These are phyloP conservation scores for Erythrocebus patas DNA, from an alignment of 2,113 vertebrate genomes.

Conservation along the genomic window DNA sequence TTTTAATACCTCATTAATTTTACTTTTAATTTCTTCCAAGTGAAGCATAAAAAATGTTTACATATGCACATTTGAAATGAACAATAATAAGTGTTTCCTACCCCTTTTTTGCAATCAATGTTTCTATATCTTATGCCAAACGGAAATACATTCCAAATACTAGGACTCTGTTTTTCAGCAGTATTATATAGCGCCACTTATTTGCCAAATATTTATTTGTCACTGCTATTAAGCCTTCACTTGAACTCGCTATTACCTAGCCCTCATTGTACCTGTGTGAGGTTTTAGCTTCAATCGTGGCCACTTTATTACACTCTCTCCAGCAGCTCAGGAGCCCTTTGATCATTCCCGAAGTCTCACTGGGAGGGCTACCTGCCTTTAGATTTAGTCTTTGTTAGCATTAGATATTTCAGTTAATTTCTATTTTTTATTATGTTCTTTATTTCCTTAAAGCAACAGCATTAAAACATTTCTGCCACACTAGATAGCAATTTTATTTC, in stretches of 20 bases:
- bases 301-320: slow-evolving; percentile 66
- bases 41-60: slow-evolving; percentile 39
- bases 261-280: slow-evolving; percentile 63
- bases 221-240: slow-evolving; percentile 56
- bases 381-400: slow-evolving; percentile 68
- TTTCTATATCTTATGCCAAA: slow-evolving; percentile 9
- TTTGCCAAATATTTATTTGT: slow-evolving; percentile 46
- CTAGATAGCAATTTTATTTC: background rate
- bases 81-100: background rate
- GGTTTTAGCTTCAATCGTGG: slow-evolving; percentile 66
- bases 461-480: background rate
- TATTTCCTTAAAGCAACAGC: slow-evolving; percentile 32
- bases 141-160: background rate
- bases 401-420: slow-evolving; percentile 74
- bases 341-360: slow-evolving; percentile 65
- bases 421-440: slow-evolving; percentile 73
- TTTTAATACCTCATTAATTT: slow-evolving; percentile 60
- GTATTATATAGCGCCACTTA: background rate
- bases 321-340: slow-evolving; percentile 69
- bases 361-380: slow-evolving; percentile 43
- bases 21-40: slow-evolving; percentile 49
- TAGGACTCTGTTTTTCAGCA: background rate
- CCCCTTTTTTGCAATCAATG: background rate
- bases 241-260: slow-evolving; percentile 74
- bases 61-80: background rate